A percentile compares a stretch with the other conserved stretches of the same genome.
Evolutionary conservation across 1,140 invertebrate species (phyloP).

Genomic region (Archegozetes longisetosus): DNA sequence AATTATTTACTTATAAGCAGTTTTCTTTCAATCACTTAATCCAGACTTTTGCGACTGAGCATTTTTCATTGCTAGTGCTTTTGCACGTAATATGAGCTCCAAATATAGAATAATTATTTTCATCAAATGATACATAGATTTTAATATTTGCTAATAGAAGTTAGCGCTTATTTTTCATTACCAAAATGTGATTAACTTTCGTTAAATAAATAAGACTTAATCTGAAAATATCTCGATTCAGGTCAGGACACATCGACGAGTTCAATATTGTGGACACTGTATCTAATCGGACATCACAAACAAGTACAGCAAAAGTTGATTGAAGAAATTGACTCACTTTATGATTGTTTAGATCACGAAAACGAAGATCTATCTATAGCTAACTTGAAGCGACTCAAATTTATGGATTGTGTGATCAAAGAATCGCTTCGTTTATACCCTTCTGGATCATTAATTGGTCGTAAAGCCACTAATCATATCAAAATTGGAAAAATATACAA

Average conservation of each 20-base stretch:
- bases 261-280: slow-evolving; percentile 41
- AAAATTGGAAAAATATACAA: neutral
- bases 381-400: slow-evolving; percentile 43
- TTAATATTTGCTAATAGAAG: too few species aligned
- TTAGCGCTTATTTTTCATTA: too few species aligned
- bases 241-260: slow-evolving; percentile 40
- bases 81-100: neutral
- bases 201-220: too few species aligned
- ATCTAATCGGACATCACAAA: slow-evolving; percentile 56
- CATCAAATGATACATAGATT: too few species aligned
- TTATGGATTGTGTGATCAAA: slow-evolving; percentile 49
- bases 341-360: slow-evolving; percentile 30
- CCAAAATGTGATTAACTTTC: too few species aligned
- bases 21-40: too few species aligned
- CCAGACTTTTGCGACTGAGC: too few species aligned
- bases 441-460: slow-evolving; percentile 19
- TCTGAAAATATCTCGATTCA: too few species aligned
- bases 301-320: slow-evolving; percentile 59
- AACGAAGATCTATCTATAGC: slow-evolving; percentile 25
- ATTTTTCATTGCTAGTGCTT: neutral
- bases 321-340: slow-evolving; percentile 58
- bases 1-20: neutral
- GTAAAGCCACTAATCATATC: neutral
- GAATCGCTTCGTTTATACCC: slow-evolving; percentile 21
- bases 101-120: too few species aligned